Evolutionary conservation across 2,113 vertebrate species (phyloP).

Genomic region (Muntiacus muntjak): DNA sequence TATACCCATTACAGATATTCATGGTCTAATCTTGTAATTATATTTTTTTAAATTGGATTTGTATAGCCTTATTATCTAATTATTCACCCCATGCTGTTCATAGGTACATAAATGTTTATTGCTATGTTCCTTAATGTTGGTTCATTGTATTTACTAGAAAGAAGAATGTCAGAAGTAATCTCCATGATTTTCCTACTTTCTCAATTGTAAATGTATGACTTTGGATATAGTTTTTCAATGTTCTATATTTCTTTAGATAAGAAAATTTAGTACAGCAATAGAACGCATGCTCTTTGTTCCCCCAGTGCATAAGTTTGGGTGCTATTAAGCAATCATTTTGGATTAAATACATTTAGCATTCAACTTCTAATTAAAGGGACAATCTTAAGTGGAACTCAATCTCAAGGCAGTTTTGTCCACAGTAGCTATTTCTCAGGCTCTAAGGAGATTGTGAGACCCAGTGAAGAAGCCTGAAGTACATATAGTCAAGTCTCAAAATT

Average conservation of each 20-base stretch:
- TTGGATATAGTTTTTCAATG: not conserved
- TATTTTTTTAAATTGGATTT: slow-evolving; percentile 64
- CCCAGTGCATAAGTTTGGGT: not conserved
- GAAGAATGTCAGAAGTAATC: slow-evolving; percentile 45
- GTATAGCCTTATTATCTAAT: slow-evolving; percentile 56
- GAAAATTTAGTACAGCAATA: not conserved
- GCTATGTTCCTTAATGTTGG: slow-evolving; percentile 22
- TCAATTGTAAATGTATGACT: slow-evolving; percentile 4
- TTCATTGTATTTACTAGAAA: slow-evolving; percentile 49
- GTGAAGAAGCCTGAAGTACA: not conserved
- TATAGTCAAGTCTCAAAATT: not conserved
- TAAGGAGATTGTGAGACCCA: not conserved
- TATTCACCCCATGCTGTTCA: slow-evolving; percentile 63
- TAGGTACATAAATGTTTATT: slow-evolving; percentile 69
- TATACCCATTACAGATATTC: slow-evolving; percentile 61
- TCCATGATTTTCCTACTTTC: slow-evolving; percentile 30
- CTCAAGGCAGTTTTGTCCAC: not conserved
- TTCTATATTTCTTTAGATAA: slow-evolving; percentile 28
- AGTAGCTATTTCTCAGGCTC: not conserved
- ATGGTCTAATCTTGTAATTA: slow-evolving; percentile 62
- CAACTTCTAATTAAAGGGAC: not conserved
- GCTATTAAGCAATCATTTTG: not conserved
- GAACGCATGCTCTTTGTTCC: not conserved
- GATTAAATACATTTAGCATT: not conserved
- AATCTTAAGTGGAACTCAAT: not conserved